Base-by-base conservation (phyloP, 1,140 invertebrate species). In the Macrostomum lignano region DNA sequence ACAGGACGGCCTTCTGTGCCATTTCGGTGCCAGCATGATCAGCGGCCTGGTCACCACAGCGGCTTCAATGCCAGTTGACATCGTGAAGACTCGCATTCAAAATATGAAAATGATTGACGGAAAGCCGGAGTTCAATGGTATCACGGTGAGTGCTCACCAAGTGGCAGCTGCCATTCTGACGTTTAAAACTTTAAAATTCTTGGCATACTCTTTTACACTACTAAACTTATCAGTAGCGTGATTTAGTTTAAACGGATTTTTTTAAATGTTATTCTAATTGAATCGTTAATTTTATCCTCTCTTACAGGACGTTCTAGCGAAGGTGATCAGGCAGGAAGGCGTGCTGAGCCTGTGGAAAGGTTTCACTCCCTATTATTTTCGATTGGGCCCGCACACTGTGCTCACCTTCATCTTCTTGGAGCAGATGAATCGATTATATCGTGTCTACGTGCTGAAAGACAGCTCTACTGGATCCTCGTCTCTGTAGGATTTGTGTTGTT, bases 391-490 rank as follows among this genome's bases (percentile, higher is more conserved):
- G 1, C 88, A 98, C 57, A 98, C 91, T 0, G 84, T 96, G 3
- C 61, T 98, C 3, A 98, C 86, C 1, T 98, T 98, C 53, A 86
- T 98, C 38, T 75, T 93, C 61, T 58, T 98, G 28, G 91, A 96
- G 55, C 84, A 94, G 61, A 67, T 96, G 64, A 94, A 81, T 47
- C n/a, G n/a, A n/a, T n/a, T n/a, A n/a, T n/a, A n/a, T n/a, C n/a
- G n/a, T n/a, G n/a, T n/a, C n/a, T n/a, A n/a, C n/a, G n/a, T n/a
- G n/a, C n/a, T n/a, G n/a, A n/a, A n/a, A n/a, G n/a, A n/a, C n/a
- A n/a, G n/a, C n/a, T n/a, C n/a, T n/a, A n/a, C n/a, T n/a, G n/a
- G n/a, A n/a, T n/a, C n/a, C n/a, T n/a, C n/a, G n/a, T n/a, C n/a
- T n/a, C n/a, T n/a, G n/a, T n/a, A n/a, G n/a, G n/a, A n/a, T n/a